Percentiles rank a stretch among this genome's conserved stretches.
These are phyloP conservation scores for Conus canariensis DNA, from an alignment of 2,888 invertebrate species.

Conservation along the genomic window DNA sequence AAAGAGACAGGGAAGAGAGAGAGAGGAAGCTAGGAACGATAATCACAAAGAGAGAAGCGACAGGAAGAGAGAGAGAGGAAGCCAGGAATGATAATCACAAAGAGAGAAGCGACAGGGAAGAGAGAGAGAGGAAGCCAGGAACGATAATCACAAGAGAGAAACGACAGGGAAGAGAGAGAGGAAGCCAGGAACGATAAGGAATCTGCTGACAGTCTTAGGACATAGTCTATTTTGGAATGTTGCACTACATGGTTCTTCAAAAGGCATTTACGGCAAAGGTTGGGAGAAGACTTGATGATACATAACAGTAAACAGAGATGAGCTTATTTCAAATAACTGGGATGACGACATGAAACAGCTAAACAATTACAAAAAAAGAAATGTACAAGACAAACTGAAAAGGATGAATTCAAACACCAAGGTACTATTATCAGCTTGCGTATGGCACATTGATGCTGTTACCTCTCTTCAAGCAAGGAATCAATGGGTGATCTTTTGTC, in stretches of 20 bases:
- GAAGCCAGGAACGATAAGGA: background rate
- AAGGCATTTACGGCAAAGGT: background rate
- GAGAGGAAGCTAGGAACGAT: background rate
- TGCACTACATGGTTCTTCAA: background rate
- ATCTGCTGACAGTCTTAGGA: background rate
- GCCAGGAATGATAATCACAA: too few species aligned
- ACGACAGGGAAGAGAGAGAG: too few species aligned
- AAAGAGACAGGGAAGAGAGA: background rate
- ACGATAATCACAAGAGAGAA: too few species aligned
- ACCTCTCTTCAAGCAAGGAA: background rate
- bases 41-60: background rate
- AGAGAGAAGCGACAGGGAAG: too few species aligned
- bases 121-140: too few species aligned
- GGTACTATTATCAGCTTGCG: slow-evolving; percentile 1
- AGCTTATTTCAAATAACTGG: background rate
- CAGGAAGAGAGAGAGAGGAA: background rate
- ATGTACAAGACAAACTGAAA: background rate
- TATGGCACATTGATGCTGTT: slow-evolving; percentile 36
- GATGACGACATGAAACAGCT: background rate
- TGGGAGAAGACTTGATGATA: background rate
- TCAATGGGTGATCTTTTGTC: background rate
- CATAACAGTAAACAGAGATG: background rate
- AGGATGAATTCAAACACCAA: background rate
- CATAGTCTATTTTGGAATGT: background rate
- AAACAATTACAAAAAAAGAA: background rate